Evolutionary conservation across 2,888 invertebrate species (phyloP), one percentile per base, ranked within the genome.

Genomic region (Theristus sp.): DNA sequence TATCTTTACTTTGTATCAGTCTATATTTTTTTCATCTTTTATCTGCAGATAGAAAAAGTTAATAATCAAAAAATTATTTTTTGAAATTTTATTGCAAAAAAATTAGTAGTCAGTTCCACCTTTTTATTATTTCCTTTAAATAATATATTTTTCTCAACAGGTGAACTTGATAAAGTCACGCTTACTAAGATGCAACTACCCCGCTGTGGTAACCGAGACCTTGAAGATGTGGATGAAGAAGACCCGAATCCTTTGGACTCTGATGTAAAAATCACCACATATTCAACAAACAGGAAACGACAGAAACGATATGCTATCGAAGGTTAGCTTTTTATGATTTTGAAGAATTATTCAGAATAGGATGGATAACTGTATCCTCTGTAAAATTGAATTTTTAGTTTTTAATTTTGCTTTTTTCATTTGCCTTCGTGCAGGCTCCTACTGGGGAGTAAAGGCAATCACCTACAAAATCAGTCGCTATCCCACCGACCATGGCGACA

Each of bases 361-460:
- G n/a, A n/a, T n/a, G n/a, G n/a, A n/a, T n/a, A n/a, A n/a, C n/a
- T n/a, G n/a, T n/a, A n/a, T n/a, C n/a, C n/a, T n/a, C n/a, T n/a
- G n/a, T n/a, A n/a, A n/a, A n/a, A n/a, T n/a, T n/a, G n/a, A n/a
- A n/a, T n/a, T n/a, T n/a, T n/a, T n/a, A n/a, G n/a, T n/a, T n/a
- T n/a, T n/a, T n/a, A n/a, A n/a, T n/a, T n/a, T n/a, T n/a, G n/a
- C n/a, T n/a, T n/a, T n/a, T n/a, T n/a, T n/a, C n/a, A n/a, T n/a
- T n/a, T n/a, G n/a, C n/a, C n/a, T n/a, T n/a, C n/a, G n/a, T n/a
- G n/a, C n/a, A 69, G 71, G 71, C 22, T 70, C 70, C 6, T 71
- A 67, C 57, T 71, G 71, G 71, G 67, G 69, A 13, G 67, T 67
- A n/a, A 65, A 64, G 46, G 61, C 65, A 13, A 66, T 71, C 53